A percentile compares a stretch with the other conserved stretches of the same genome.
These are phyloP conservation scores for Sinelater perroti DNA, from an alignment of 2,888 invertebrate genomes.

Conservation along the genomic window DNA sequence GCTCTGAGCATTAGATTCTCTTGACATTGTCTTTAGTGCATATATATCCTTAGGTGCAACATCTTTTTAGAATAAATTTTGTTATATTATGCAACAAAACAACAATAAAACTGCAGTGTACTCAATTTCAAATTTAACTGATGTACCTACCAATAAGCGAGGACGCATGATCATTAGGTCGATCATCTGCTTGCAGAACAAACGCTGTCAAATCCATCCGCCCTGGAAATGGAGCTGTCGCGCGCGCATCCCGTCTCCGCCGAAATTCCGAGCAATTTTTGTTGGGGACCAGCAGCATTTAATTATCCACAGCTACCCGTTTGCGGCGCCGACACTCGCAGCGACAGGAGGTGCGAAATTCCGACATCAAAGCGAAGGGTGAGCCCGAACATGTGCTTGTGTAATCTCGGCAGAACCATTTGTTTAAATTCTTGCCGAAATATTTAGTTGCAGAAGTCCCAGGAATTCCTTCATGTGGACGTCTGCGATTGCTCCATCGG, in stretches of 20 bases:
- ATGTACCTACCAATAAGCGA: too few relatives aligned
- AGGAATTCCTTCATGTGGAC: neutral
- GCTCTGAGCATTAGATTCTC: too few relatives aligned
- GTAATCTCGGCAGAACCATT: conserved; percentile 2
- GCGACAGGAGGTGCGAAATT: conserved; percentile 17
- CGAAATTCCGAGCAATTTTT: neutral
- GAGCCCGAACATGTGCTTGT: conserved; percentile 1
- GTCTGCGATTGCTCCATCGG: neutral
- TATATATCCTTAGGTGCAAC: too few relatives aligned
- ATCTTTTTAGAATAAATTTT: too few relatives aligned
- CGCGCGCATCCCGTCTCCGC: neutral
- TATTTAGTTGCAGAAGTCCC: neutral
- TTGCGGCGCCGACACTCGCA: conserved; percentile 11
- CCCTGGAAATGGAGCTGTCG: conserved; percentile 3
- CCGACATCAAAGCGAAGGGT: conserved; percentile 14
- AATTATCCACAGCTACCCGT: conserved; percentile 15
- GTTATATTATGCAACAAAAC: too few relatives aligned
- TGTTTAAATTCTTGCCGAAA: neutral
- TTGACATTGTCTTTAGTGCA: too few relatives aligned
- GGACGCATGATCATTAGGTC: too few relatives aligned
- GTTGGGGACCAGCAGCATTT: conserved; percentile 6
- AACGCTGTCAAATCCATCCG: too few relatives aligned
- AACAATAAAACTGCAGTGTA: too few relatives aligned
- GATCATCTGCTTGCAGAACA: too few relatives aligned
- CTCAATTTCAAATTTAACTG: too few relatives aligned